phyloP scores from a whole-genome alignment of 2,888 invertebrate species.

The Morpho achilles region DNA sequence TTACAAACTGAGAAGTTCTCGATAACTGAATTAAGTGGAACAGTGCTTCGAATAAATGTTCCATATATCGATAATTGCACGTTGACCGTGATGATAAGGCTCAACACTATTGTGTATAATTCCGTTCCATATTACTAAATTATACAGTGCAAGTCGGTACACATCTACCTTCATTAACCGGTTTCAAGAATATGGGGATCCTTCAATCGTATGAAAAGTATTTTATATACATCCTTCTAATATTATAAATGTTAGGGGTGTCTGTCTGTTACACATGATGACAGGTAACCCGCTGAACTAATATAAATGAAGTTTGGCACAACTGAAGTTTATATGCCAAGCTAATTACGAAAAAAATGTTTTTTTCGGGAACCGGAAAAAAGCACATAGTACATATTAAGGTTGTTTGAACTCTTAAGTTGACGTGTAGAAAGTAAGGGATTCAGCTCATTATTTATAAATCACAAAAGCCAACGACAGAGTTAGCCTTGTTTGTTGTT shows the following conservation, averaged over 20 bases:
- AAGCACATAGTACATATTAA: too few species aligned
- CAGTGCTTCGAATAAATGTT: constrained; percentile 54
- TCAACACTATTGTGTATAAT: constrained; percentile 70
- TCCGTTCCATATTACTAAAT: constrained; percentile 65
- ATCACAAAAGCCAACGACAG: too few species aligned
- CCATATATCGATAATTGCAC: constrained; percentile 61
- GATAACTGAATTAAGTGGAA: constrained; percentile 47
- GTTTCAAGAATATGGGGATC: constrained; percentile 30
- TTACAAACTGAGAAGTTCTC: constrained; percentile 57
- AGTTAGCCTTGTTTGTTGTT: too few species aligned
- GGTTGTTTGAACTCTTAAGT: too few species aligned
- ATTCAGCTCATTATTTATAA: too few species aligned
- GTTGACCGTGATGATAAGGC: constrained; percentile 58
- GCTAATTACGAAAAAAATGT: too few species aligned
- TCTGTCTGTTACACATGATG: background rate
- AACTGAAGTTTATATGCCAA: too few species aligned
- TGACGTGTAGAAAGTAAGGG: too few species aligned
- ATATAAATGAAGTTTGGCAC: too few species aligned
- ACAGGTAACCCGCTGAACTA: too few species aligned
- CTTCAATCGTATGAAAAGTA: background rate
- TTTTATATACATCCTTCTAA: background rate
- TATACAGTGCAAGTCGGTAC: constrained; percentile 42
- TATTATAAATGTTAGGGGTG: background rate
- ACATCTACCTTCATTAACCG: constrained; percentile 38
- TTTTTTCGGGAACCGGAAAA: too few species aligned